These are phyloP conservation scores for Lomographa bimaculata DNA, from an alignment of 2,888 invertebrate species.

Conservation along the genomic window DNA sequence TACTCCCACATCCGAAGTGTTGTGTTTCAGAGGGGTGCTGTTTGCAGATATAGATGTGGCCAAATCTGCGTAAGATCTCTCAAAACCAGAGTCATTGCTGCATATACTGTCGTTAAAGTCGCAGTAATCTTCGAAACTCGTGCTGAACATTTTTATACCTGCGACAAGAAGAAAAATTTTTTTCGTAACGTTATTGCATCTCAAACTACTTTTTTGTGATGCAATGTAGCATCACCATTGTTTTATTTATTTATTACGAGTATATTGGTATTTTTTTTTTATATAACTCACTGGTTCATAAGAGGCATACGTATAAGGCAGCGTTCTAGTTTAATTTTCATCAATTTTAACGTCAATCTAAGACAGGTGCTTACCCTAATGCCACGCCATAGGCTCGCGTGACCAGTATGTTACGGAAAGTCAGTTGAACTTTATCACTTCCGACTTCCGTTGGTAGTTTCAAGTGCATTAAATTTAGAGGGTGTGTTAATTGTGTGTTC, in stretches of 20 bases:
- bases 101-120: conserved; percentile 79
- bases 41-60: conserved; percentile 47
- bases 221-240: too few relatives aligned
- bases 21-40: conserved; percentile 61
- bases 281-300: too few relatives aligned
- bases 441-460: conserved; percentile 70
- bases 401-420: conserved; percentile 63
- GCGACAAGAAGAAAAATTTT: conserved; percentile 38
- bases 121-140: conserved; percentile 71
- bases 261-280: too few relatives aligned
- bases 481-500: too few relatives aligned
- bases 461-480: conserved; percentile 41
- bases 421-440: conserved; percentile 81
- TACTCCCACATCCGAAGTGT: conserved; percentile 58
- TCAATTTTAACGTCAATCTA: conserved; percentile 49
- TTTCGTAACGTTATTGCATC: too few relatives aligned
- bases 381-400: conserved; percentile 54
- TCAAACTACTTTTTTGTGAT: too few relatives aligned
- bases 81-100: conserved; percentile 92
- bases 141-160: conserved; percentile 64
- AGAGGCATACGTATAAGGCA: too few relatives aligned
- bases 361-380: conserved; percentile 54
- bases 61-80: conserved; percentile 77
- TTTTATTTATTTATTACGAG: too few relatives aligned
- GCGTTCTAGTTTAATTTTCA: conserved; percentile 53